phyloP scores from a whole-genome alignment of 2,797 vertebrate species.

The Ctenopoma kingsleyae region DNA sequence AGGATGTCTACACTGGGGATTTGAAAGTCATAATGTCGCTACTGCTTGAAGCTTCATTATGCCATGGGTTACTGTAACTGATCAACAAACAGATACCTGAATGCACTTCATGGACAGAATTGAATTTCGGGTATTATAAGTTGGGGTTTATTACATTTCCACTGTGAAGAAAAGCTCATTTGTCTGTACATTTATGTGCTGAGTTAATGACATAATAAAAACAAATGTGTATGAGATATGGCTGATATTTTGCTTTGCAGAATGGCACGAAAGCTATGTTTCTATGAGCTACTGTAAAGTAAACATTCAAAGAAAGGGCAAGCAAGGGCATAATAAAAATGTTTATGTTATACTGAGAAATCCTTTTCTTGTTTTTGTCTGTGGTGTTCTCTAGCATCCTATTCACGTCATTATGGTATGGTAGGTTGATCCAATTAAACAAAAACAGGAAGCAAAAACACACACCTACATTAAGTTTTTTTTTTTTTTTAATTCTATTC shows the following conservation, averaged over 20 bases:
- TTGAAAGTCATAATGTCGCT: slow-evolving; percentile 77
- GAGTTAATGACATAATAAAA: slow-evolving; percentile 7
- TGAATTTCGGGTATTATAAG: slow-evolving; percentile 25
- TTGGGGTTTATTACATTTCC: slow-evolving; percentile 23
- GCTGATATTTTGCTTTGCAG: slow-evolving; percentile 9
- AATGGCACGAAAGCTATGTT: neutral
- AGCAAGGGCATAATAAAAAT: neutral
- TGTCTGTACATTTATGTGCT: neutral
- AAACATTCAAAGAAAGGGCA: neutral
- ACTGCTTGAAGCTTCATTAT: slow-evolving; percentile 68
- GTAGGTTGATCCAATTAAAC: neutral
- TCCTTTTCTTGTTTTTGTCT: neutral
- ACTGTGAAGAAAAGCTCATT: slow-evolving; percentile 17
- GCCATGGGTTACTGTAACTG: slow-evolving; percentile 61
- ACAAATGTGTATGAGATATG: neutral
- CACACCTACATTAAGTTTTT: too few species aligned
- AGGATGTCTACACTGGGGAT: slow-evolving; percentile 76
- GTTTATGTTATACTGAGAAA: neutral
- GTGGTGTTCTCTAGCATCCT: neutral
- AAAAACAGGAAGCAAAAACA: neutral
- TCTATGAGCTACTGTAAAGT: neutral
- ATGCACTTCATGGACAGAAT: slow-evolving; percentile 13
- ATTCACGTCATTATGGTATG: neutral
- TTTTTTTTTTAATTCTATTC: too few species aligned
- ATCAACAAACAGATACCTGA: slow-evolving; percentile 55